phyloP scores from a whole-genome alignment of 2,888 invertebrate genomes.

The Dryobota labecula region DNA sequence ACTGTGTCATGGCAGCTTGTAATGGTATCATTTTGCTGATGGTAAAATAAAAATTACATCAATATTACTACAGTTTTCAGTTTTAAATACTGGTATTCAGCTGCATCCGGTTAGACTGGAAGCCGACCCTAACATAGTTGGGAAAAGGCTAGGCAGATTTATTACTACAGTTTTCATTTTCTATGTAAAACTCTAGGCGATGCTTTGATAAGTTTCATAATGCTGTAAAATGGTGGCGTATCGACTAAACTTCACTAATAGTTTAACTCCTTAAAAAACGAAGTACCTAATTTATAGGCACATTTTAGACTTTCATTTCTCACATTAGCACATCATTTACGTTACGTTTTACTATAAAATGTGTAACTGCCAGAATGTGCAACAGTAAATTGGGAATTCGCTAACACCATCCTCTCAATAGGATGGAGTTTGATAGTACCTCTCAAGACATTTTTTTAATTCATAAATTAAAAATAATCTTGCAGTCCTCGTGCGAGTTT shows the following conservation, averaged over 20 bases:
- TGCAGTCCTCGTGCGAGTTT: background rate
- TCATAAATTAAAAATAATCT: background rate
- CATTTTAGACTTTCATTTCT: background rate
- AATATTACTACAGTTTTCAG: background rate
- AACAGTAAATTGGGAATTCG: constrained; percentile 85
- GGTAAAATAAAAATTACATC: background rate
- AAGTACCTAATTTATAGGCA: background rate
- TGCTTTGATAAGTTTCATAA: background rate
- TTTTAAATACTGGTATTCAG: too few relatives aligned
- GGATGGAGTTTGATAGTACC: constrained; percentile 89
- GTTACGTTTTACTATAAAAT: constrained; percentile 77
- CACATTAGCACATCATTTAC: constrained; percentile 70
- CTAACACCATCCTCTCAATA: constrained; percentile 85
- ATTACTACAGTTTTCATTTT: background rate
- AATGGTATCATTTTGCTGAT: background rate
- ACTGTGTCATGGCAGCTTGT: background rate
- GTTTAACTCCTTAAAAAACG: background rate
- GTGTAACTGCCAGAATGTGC: constrained; percentile 86
- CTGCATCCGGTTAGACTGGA: too few relatives aligned
- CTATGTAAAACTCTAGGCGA: background rate
- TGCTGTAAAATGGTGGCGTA: too few relatives aligned
- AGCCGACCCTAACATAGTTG: too few relatives aligned
- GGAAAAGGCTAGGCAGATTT: too few relatives aligned
- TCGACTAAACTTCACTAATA: background rate
- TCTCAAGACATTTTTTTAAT: constrained; percentile 78